Percentiles rank a stretch among this genome's conserved stretches.
These are phyloP conservation scores for Aphelocoma californica DNA, from an alignment of 2,797 vertebrate genomes.

Conservation along the genomic window DNA sequence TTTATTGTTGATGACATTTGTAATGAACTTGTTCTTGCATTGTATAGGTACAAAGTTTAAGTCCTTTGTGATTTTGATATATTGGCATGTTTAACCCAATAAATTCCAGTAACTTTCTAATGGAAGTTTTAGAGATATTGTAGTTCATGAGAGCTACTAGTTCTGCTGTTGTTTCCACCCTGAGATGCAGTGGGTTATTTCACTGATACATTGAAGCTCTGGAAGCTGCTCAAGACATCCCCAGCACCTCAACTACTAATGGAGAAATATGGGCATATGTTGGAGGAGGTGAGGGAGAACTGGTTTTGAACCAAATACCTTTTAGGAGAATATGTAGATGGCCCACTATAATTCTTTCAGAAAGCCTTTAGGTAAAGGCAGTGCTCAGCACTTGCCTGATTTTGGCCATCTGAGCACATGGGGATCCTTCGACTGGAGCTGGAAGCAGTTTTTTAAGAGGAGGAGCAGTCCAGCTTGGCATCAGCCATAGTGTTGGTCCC, in stretches of 20 bases:
- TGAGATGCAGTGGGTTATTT: not conserved
- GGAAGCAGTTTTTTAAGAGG: not conserved
- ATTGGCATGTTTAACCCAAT: not conserved
- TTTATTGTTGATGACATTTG: not conserved
- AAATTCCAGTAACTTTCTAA: not conserved
- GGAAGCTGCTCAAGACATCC: not conserved
- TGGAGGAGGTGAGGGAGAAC: not conserved
- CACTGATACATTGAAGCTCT: not conserved
- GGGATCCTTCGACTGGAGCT: not conserved
- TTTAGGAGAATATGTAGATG: not conserved
- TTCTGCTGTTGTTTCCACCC: not conserved
- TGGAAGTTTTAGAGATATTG: not conserved
- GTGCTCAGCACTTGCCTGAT: not conserved
- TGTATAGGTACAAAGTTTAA: not conserved
- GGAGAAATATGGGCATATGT: not conserved
- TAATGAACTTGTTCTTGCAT: not conserved
- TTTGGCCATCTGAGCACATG: not conserved
- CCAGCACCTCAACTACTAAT: not conserved
- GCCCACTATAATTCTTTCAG: not conserved
- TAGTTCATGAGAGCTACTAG: not conserved
- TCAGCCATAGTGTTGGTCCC: accelerated
- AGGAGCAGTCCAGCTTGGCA: not conserved
- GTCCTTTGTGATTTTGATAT: not conserved
- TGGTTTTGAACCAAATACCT: not conserved
- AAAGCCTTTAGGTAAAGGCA: not conserved